A percentile compares a stretch with the other conserved stretches of the same genome.
phyloP scores from a whole-genome alignment of 2,888 invertebrate genomes.

The Archips xylosteana region DNA sequence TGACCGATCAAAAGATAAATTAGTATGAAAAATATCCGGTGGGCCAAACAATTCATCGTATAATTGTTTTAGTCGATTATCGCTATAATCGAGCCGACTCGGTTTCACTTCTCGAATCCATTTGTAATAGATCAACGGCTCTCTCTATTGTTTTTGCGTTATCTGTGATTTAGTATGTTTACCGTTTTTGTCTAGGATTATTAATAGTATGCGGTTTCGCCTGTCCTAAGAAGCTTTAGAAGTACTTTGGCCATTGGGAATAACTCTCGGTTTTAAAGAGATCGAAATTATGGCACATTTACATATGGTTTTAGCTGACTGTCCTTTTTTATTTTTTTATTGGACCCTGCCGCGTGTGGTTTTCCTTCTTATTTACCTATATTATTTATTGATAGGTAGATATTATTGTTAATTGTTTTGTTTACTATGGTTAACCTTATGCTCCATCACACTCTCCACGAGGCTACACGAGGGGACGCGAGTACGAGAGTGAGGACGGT shows the following conservation, averaged over 20 bases:
- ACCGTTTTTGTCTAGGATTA: slow-evolving; percentile 24
- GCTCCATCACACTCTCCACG: no score
- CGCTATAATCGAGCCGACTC: slow-evolving; percentile 50
- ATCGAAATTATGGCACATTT: no score
- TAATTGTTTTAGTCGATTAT: slow-evolving; percentile 55
- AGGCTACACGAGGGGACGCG: no score
- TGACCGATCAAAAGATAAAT: slow-evolving; percentile 34
- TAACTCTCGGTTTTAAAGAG: no score
- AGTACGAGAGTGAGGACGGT: no score
- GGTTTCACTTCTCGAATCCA: slow-evolving; percentile 62
- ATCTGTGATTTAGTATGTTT: slow-evolving; percentile 30
- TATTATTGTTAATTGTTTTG: no score
- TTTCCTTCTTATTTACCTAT: no score
- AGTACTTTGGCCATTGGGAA: background rate
- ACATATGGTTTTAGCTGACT: no score
- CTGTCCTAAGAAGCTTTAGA: background rate
- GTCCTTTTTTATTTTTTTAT: no score
- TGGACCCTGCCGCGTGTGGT: no score
- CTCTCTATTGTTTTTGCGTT: slow-evolving; percentile 73
- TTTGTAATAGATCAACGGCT: slow-evolving; percentile 71
- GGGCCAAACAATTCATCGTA: slow-evolving; percentile 46
- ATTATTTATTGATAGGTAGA: no score
- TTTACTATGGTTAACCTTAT: no score
- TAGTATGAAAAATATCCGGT: slow-evolving; percentile 37
- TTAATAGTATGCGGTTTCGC: slow-evolving; percentile 6